phyloP scores from a whole-genome alignment of 1,140 invertebrate species.

The Bombus superbus region DNA sequence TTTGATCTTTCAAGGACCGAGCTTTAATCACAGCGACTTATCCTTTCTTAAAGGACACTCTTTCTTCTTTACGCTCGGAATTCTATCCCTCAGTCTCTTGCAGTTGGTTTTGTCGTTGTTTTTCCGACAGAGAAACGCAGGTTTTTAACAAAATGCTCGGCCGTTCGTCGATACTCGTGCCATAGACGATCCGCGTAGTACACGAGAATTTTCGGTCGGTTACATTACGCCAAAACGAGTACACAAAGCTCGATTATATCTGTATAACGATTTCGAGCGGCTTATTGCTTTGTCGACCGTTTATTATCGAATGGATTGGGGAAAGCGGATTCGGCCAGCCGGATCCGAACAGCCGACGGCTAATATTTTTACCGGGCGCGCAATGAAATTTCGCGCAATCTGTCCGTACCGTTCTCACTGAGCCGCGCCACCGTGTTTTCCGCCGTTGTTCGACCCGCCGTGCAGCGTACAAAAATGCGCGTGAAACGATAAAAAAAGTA shows the following conservation, averaged over 20 bases:
- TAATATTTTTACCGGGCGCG: constrained; percentile 4
- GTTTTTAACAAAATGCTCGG: background rate
- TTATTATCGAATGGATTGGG: constrained; percentile 7
- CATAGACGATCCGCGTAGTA: background rate
- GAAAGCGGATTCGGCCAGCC: constrained; percentile 2
- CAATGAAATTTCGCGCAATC: constrained; percentile 9
- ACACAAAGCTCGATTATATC: constrained; percentile 28
- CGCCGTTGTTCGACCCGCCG: background rate
- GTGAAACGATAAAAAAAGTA: background rate
- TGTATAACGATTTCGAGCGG: constrained; percentile 14
- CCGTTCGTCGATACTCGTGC: background rate
- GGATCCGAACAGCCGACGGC: background rate
- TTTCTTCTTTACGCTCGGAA: background rate
- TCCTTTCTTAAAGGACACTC: background rate
- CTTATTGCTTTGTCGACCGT: constrained; percentile 10
- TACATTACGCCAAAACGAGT: background rate
- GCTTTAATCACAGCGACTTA: background rate
- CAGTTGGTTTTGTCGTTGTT: background rate
- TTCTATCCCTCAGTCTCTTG: background rate
- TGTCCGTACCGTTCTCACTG: background rate
- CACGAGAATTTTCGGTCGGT: background rate
- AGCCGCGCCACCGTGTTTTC: background rate
- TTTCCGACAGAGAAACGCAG: background rate
- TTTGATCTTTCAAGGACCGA: background rate
- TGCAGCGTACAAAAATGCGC: background rate